phyloP scores from a whole-genome alignment of 2,888 invertebrate genomes.

The Watsonalla binaria region DNA sequence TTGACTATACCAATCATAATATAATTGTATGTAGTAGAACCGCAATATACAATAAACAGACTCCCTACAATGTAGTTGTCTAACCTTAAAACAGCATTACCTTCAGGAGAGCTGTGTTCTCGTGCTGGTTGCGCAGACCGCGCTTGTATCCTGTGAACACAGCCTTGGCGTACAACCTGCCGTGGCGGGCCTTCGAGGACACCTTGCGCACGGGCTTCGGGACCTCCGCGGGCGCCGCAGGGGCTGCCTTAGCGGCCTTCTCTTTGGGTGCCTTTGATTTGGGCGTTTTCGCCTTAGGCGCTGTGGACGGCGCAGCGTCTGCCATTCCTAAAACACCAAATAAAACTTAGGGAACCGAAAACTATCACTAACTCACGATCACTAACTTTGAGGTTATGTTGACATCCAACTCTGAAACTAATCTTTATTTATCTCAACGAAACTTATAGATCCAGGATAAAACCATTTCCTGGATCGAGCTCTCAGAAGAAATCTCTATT shows the following conservation, averaged over 20 bases:
- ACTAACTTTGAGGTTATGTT: slow-evolving; percentile 60
- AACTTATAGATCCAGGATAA: slow-evolving; percentile 37
- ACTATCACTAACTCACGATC: slow-evolving; percentile 18
- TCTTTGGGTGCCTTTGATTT: slow-evolving; percentile 80
- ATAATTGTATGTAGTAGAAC: background rate
- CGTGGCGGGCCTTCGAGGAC: slow-evolving; percentile 81
- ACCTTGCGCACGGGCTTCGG: slow-evolving; percentile 72
- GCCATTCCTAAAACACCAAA: slow-evolving; percentile 79
- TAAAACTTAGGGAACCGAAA: slow-evolving; percentile 18
- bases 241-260: slow-evolving; percentile 76
- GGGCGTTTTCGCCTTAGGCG: slow-evolving; percentile 74
- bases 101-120: slow-evolving; percentile 96
- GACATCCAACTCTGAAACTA: slow-evolving; percentile 48
- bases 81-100: slow-evolving; percentile 43
- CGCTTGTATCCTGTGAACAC: slow-evolving; percentile 97
- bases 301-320: slow-evolving; percentile 76
- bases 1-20: too few species aligned
- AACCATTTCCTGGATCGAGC: slow-evolving; percentile 10
- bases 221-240: slow-evolving; percentile 74
- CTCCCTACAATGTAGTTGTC: slow-evolving; percentile 3
- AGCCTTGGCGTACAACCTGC: slow-evolving; percentile 97
- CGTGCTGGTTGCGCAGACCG: slow-evolving; percentile 97
- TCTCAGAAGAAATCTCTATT: slow-evolving; percentile 12
- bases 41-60: slow-evolving; percentile 8
- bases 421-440: slow-evolving; percentile 51